Evolutionary conservation across 2,113 vertebrate species (phyloP).

Genomic region (Crotophaga sulcirostris): DNA sequence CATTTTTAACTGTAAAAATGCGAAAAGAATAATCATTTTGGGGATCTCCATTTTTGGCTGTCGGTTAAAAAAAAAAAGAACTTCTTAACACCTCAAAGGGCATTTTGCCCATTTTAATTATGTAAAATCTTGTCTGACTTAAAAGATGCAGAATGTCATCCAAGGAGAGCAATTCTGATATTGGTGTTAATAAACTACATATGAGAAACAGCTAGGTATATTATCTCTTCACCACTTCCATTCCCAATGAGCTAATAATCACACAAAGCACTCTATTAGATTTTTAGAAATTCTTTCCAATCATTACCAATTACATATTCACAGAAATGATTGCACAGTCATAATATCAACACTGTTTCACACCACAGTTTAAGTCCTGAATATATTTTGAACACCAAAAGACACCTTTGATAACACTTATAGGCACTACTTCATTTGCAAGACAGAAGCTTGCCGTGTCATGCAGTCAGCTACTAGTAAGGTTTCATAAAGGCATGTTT

Average conservation of each 20-base stretch:
- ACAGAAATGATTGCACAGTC: background rate
- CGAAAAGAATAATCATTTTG: background rate
- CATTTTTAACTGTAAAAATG: background rate
- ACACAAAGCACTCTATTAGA: background rate
- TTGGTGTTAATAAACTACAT: background rate
- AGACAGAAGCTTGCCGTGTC: background rate
- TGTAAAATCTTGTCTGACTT: background rate
- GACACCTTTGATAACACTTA: background rate
- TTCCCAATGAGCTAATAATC: background rate
- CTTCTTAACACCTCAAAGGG: background rate
- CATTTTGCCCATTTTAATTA: background rate
- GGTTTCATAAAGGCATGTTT: constrained; percentile 9
- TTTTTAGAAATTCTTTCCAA: background rate
- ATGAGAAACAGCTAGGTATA: background rate
- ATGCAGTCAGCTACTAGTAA: background rate
- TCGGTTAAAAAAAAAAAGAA: background rate
- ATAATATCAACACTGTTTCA: background rate
- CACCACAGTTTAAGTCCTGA: background rate
- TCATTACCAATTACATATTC: background rate
- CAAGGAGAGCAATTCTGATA: background rate
- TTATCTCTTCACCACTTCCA: background rate
- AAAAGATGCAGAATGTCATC: background rate
- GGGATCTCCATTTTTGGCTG: background rate
- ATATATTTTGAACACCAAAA: background rate
- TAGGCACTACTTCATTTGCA: background rate